These are phyloP conservation scores for Onychostoma macrolepis DNA, from an alignment of 2,113 vertebrate species.

Conservation along the genomic window DNA sequence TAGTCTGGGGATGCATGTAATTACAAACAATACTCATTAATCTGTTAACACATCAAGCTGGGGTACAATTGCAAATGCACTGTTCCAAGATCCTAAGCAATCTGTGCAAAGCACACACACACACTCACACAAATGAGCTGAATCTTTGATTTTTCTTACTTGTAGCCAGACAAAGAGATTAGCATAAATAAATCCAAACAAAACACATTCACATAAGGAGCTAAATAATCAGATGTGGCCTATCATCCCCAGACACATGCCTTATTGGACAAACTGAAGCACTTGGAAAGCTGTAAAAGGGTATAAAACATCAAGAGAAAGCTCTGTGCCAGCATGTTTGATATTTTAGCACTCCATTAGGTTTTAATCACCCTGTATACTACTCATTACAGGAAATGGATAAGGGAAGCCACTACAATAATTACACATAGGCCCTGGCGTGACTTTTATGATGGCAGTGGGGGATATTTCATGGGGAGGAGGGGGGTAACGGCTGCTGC, in stretches of 20 bases:
- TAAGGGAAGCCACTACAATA: slow-evolving; percentile 67
- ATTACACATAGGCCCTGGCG: slow-evolving; percentile 59
- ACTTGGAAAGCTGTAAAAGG: slow-evolving; percentile 57
- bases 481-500: neutral
- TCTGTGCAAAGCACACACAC: neutral
- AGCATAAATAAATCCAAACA: slow-evolving; percentile 1
- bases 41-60: slow-evolving; percentile 21
- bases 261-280: slow-evolving; percentile 62
- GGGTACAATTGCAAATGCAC: slow-evolving; percentile 1
- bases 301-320: slow-evolving; percentile 64
- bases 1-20: neutral
- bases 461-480: neutral
- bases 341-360: slow-evolving; percentile 64
- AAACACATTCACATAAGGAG: neutral
- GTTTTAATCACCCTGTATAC: slow-evolving; percentile 72
- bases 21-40: slow-evolving; percentile 26
- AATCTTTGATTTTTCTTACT: neutral
- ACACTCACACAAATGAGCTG: neutral
- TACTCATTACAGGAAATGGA: slow-evolving; percentile 72
- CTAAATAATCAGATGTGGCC: slow-evolving; percentile 27
- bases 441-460: slow-evolving; percentile 63
- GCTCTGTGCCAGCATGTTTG: slow-evolving; percentile 52
- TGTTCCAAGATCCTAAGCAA: slow-evolving; percentile 14
- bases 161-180: slow-evolving; percentile 1
- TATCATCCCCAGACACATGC: slow-evolving; percentile 49